A percentile compares a stretch with the other conserved stretches of the same genome.
phyloP scores from a whole-genome alignment of 2,797 vertebrate genomes.

The Holocentrus rufus region DNA sequence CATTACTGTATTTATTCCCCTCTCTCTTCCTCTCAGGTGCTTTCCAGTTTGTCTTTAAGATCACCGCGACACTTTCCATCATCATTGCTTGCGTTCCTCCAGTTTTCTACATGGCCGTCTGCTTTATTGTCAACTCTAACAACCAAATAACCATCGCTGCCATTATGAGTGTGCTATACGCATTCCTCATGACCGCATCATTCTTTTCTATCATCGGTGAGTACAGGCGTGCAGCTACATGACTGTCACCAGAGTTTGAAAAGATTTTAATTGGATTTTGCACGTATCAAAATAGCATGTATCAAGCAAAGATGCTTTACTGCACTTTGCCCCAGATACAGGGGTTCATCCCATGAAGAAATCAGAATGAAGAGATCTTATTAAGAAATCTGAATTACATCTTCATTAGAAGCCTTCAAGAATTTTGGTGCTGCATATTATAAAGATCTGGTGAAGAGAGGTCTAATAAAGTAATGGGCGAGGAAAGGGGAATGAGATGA shows the following conservation, averaged over 20 bases:
- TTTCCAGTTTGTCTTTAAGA: constrained; percentile 81
- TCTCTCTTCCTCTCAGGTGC: constrained; percentile 73
- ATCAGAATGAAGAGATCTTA: too few species aligned
- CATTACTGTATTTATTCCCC: not conserved
- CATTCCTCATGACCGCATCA: constrained; percentile 86
- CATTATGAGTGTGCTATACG: constrained; percentile 83
- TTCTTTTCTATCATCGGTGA: constrained; percentile 85
- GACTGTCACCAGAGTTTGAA: not conserved
- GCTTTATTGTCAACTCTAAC: constrained; percentile 80
- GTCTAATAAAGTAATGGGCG: too few species aligned
- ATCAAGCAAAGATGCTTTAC: too few species aligned
- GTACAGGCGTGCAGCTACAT: constrained; percentile 16
- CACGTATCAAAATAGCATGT: too few species aligned
- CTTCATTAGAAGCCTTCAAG: too few species aligned
- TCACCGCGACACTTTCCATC: constrained; percentile 76
- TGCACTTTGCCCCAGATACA: too few species aligned
- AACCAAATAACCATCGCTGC: constrained; percentile 82
- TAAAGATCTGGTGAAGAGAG: too few species aligned
- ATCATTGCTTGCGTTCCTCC: constrained; percentile 79
- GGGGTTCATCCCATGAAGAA: too few species aligned
- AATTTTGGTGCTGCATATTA: too few species aligned
- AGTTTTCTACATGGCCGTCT: constrained; percentile 80
- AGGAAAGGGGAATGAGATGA: not conserved
- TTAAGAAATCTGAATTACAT: too few species aligned
- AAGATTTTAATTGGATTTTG: not conserved